Evolutionary conservation across 2,888 invertebrate species (phyloP).

Genomic region (Calameuta filiformis): DNA sequence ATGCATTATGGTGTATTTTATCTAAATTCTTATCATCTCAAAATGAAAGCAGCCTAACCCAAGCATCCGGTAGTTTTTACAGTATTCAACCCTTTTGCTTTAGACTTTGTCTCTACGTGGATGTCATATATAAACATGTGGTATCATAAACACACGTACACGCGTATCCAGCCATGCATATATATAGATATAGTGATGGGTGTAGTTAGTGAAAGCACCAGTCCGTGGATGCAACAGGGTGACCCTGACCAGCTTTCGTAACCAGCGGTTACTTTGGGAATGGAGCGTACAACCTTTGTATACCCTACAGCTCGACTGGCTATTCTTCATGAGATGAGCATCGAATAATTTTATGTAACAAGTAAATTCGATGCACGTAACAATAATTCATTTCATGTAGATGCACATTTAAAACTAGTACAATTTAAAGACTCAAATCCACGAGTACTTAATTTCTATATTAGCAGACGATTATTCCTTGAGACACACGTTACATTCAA

Average conservation of each 20-base stretch:
- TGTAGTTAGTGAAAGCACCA: conserved; percentile 47
- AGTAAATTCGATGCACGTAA: not conserved
- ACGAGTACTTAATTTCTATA: not conserved
- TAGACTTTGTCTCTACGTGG: not conserved
- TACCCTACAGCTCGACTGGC: not conserved
- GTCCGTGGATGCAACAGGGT: conserved; percentile 50
- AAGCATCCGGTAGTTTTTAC: not conserved
- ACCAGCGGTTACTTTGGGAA: conserved; percentile 21
- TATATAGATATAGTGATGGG: not conserved
- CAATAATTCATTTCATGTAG: not conserved
- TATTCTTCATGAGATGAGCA: not conserved
- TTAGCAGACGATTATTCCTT: not conserved
- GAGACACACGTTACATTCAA: not conserved
- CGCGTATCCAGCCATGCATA: conserved; percentile 3
- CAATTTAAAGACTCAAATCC: not conserved
- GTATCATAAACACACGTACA: not conserved
- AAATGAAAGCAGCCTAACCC: not conserved
- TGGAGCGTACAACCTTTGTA: not conserved
- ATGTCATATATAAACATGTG: not conserved
- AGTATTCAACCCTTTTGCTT: not conserved
- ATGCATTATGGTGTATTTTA: not conserved
- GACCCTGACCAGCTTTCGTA: conserved; percentile 60
- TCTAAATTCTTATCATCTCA: not conserved
- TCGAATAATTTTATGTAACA: not conserved
- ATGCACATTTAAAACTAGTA: not conserved